phyloP scores from a whole-genome alignment of 2,113 vertebrate genomes.

The Tricholaema leucomelas region DNA sequence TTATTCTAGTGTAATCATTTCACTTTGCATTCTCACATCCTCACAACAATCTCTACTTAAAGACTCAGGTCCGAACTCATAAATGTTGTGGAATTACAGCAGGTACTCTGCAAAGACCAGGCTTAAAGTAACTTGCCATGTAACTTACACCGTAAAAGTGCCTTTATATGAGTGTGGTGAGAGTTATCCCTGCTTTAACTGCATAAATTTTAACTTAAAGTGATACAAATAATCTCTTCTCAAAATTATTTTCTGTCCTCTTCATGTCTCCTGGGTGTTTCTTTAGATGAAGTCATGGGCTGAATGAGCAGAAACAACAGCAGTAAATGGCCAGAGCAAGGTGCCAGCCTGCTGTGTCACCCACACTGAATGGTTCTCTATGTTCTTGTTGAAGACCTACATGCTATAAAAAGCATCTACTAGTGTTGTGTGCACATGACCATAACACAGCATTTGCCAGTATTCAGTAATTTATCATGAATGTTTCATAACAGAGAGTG shows the following conservation, averaged over 20 bases:
- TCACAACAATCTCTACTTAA: not conserved
- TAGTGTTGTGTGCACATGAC: not conserved
- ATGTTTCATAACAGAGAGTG: constrained; percentile 5
- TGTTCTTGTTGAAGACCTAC: not conserved
- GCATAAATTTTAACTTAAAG: not conserved
- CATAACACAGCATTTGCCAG: not conserved
- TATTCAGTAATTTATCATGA: not conserved
- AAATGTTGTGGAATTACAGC: not conserved
- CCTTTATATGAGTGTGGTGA: not conserved
- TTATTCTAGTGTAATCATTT: not conserved
- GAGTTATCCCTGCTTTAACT: not conserved
- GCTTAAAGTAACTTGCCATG: not conserved
- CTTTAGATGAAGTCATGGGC: not conserved
- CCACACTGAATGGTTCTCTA: not conserved
- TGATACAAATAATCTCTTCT: not conserved
- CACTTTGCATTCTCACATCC: not conserved
- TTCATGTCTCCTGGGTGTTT: not conserved
- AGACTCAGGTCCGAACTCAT: not conserved
- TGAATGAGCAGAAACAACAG: not conserved
- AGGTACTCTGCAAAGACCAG: not conserved
- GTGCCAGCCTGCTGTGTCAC: not conserved
- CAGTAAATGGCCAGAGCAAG: not conserved
- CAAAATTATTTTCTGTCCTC: not conserved
- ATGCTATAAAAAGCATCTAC: not conserved
- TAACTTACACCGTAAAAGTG: not conserved